phyloP scores from a whole-genome alignment of 2,797 vertebrate genomes.

The Rhyacichthys aspro region DNA sequence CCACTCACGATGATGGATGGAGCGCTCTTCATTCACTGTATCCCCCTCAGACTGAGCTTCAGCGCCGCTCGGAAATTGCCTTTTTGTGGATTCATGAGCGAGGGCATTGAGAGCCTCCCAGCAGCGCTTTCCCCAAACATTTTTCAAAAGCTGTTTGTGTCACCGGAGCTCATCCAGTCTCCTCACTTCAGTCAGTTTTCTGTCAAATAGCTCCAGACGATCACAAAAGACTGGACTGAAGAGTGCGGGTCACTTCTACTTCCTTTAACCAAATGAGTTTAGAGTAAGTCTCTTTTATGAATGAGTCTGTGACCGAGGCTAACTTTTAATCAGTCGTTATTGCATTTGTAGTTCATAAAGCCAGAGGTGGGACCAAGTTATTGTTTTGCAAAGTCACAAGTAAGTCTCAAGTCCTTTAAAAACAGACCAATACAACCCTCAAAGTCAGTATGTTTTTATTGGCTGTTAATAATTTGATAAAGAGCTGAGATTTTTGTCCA shows the following conservation, averaged over 20 bases:
- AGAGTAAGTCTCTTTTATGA: too few species aligned
- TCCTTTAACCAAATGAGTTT: conserved; percentile 61
- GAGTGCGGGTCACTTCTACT: conserved; percentile 38
- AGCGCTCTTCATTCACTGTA: conserved; percentile 36
- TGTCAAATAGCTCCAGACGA: conserved; percentile 11
- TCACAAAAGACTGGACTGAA: conserved; percentile 25
- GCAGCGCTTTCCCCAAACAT: conserved; percentile 49
- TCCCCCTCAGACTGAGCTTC: conserved; percentile 39
- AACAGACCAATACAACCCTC: too few species aligned
- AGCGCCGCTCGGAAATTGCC: conserved; percentile 43
- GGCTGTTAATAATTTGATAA: too few species aligned
- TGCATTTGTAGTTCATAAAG: too few species aligned
- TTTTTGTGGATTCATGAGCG: conserved; percentile 49
- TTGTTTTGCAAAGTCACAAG: too few species aligned
- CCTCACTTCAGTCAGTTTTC: conserved; percentile 5
- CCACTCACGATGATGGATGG: conserved; percentile 40
- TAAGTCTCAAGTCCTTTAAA: too few species aligned
- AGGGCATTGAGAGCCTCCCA: conserved; percentile 41
- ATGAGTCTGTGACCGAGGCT: too few species aligned
- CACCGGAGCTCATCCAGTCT: conserved; percentile 38
- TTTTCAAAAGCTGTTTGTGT: conserved; percentile 57
- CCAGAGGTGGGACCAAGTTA: too few species aligned
- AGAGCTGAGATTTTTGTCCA: too few species aligned
- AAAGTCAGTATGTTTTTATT: too few species aligned
- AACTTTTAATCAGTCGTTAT: too few species aligned